Base-by-base conservation (phyloP, 1,140 invertebrate genomes). In the Vollenhovia emeryi region DNA sequence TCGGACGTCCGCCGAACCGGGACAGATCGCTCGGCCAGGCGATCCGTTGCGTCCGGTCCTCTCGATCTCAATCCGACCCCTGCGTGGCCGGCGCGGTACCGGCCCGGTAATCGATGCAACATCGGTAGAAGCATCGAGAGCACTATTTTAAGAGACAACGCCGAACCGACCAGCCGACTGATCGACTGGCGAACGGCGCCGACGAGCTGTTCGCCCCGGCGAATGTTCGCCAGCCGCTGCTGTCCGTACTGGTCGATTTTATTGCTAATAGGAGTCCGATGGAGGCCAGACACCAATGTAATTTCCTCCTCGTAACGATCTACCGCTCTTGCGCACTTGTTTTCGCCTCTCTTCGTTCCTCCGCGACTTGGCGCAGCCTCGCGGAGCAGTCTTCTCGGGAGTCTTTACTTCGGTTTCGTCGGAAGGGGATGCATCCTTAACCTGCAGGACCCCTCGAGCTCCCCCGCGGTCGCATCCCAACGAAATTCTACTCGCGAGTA, bases 261-360 rank as follows among this genome's bases (percentile, higher is more conserved):
- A 92, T 92, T 92, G 91, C 90, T 92, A 92, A 91, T 92, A 91
- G 92, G 69, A 91, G 87, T 91, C 88, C 82, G 84, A 91, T 90
- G 91, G 78, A 87, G 80, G 73, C 33, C 52, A 33, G 68, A 76
- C 79, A 82, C 68, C 78, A 62, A 86, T 83, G 89, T 88, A 92
- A 92, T 92, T 90, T 92, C 87, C 87, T 91, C 64, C 60, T 21
- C 75, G 90, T 91, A 92, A 92, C 86, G 84, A 91, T 83, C 80
- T 36, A 52, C 69, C 60, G 59, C 30, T 73, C 66, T 83, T 69
- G 48, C 13, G 11, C 33, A 36, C 9, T 43, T 33, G 57, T 52
- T 36, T 86, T 62, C 64, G 78, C 36, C 55, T 30, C n/a, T 11
- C 33, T 43, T n/a, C n/a, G 5, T 33, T 21, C 45, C 24, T 36